Percentiles rank a stretch among this genome's conserved stretches.
These are phyloP conservation scores for Chaenocephalus aceratus DNA, from an alignment of 2,113 vertebrate genomes.

Conservation along the genomic window DNA sequence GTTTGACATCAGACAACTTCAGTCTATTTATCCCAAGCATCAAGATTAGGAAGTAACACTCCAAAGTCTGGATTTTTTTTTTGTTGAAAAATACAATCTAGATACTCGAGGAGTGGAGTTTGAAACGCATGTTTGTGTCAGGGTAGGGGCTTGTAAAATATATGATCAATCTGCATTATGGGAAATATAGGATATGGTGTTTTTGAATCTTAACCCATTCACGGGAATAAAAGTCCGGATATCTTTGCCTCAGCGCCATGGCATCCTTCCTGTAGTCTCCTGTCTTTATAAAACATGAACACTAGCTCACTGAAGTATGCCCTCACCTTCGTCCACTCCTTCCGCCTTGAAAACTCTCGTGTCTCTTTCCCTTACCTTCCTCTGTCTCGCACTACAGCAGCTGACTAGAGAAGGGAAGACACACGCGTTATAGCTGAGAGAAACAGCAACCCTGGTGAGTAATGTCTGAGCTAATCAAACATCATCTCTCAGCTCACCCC, in stretches of 20 bases:
- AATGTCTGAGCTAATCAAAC: conserved; percentile 74
- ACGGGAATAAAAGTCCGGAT: background rate
- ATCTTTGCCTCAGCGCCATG: background rate
- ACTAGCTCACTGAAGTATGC: background rate
- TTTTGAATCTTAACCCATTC: background rate
- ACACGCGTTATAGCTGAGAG: conserved; percentile 58
- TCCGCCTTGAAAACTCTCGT: conserved; percentile 5
- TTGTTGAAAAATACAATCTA: background rate
- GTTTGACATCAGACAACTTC: background rate
- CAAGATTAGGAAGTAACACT: background rate
- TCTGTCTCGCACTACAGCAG: background rate
- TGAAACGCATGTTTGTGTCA: background rate
- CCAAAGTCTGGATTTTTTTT: background rate
- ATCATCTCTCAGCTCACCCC: conserved; percentile 54
- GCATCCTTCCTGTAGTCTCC: background rate
- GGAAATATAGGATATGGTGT: background rate
- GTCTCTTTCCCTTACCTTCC: background rate
- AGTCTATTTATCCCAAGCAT: background rate
- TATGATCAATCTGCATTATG: background rate
- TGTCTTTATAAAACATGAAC: background rate
- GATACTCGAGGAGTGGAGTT: background rate
- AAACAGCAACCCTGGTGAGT: conserved; percentile 61
- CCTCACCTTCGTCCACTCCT: background rate
- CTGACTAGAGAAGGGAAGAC: conserved; percentile 15
- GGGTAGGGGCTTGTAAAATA: background rate